These are phyloP conservation scores for Tryphoninae sp. DNA, from an alignment of 2,888 invertebrate genomes.

Conservation along the genomic window DNA sequence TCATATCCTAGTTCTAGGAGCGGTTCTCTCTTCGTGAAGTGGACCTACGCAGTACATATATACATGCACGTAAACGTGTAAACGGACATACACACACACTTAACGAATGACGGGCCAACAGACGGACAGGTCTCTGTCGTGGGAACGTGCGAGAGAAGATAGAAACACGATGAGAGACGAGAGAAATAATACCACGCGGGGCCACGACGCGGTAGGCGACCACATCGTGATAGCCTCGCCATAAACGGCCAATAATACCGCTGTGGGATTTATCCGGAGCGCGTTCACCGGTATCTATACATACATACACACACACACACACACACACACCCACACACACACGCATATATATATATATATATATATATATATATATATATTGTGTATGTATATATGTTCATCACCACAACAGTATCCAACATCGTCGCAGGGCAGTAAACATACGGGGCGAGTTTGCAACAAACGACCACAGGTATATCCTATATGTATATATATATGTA, in stretches of 20 bases:
- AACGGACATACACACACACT: slow-evolving; percentile 1
- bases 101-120: slow-evolving; percentile 58
- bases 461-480: slow-evolving; percentile 28
- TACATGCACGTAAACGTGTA: slow-evolving; percentile 17
- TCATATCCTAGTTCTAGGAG: slow-evolving; percentile 28
- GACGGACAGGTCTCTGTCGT: slow-evolving; percentile 66
- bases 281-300: slow-evolving; percentile 31
- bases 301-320: background rate
- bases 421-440: slow-evolving; percentile 21
- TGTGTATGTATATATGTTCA: background rate
- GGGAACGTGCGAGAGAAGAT: slow-evolving; percentile 67
- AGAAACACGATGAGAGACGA: slow-evolving; percentile 23
- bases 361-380: background rate
- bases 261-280: slow-evolving; percentile 54
- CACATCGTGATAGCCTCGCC: slow-evolving; percentile 51
- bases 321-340: too few relatives aligned
- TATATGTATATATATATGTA: background rate
- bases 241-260: slow-evolving; percentile 60
- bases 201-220: slow-evolving; percentile 50
- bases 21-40: slow-evolving; percentile 42
- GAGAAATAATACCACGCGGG: slow-evolving; percentile 50
- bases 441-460: slow-evolving; percentile 33
- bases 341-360: background rate
- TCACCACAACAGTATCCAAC: slow-evolving; percentile 7
- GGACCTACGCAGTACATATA: slow-evolving; percentile 20